A percentile compares a stretch with the other conserved stretches of the same genome.
phyloP scores from a whole-genome alignment of 2,113 vertebrate genomes.

The Acrocephalus kingi region DNA sequence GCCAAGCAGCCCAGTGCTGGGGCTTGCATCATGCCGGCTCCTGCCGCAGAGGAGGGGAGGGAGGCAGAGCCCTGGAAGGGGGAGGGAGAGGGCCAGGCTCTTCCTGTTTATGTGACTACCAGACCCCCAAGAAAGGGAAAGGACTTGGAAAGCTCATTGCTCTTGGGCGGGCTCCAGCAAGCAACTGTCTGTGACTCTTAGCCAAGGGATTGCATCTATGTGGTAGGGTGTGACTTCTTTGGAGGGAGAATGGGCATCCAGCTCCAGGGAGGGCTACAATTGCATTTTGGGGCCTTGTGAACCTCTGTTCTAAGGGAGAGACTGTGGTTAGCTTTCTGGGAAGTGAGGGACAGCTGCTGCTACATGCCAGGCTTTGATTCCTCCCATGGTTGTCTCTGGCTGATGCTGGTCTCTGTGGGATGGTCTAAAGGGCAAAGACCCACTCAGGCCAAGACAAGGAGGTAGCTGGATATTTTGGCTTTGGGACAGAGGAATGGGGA shows the following conservation, averaged over 20 bases:
- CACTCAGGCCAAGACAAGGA: neutral
- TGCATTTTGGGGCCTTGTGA: neutral
- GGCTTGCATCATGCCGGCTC: neutral
- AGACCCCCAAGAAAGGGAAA: constrained; percentile 53
- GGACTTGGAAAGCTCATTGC: constrained; percentile 23
- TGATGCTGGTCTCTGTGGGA: neutral
- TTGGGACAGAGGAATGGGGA: neutral
- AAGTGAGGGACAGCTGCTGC: neutral
- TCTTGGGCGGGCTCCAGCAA: constrained; percentile 3
- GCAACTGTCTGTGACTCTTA: neutral
- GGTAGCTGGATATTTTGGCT: neutral
- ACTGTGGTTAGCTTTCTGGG: neutral
- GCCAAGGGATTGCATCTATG: neutral
- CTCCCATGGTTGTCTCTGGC: neutral
- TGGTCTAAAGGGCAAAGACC: neutral
- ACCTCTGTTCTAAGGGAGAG: neutral
- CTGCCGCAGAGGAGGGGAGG: neutral
- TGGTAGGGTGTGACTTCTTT: neutral
- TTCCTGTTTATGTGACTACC: constrained; percentile 70
- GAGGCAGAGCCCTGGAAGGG: neutral
- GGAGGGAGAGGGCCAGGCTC: constrained; percentile 35
- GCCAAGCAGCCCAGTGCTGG: neutral
- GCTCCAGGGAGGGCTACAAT: neutral
- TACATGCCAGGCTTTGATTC: neutral
- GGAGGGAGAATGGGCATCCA: neutral